Conservation (phyloP, 1,140 invertebrate genomes). For the Drosophila kikkawai region DNA sequence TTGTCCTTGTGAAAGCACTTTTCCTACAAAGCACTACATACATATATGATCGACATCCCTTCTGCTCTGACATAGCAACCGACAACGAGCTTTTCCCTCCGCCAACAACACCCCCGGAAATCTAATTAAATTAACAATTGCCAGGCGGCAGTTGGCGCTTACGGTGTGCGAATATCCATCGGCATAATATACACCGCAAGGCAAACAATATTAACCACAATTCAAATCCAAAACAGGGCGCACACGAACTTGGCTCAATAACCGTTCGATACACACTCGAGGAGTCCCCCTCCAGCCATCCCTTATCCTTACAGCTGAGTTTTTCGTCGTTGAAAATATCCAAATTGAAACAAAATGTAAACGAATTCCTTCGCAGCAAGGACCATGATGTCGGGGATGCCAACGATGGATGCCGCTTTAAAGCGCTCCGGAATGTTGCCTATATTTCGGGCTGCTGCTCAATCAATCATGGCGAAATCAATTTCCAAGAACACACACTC, state of each 20-base stretch:
- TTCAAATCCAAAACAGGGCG: conserved; percentile 47
- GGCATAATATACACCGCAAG: conserved; percentile 26
- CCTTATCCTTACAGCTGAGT: conserved; percentile 10
- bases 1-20: conserved; percentile 22
- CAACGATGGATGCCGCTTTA: conserved; percentile 29
- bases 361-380: conserved; percentile 36
- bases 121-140: conserved; percentile 69
- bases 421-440: conserved; percentile 51
- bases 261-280: conserved; percentile 44
- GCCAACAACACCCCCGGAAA: conserved; percentile 10
- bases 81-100: conserved; percentile 1
- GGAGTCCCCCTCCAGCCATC: not conserved
- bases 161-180: conserved; percentile 22
- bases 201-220: conserved; percentile 66
- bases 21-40: not conserved
- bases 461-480: conserved; percentile 82
- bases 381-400: conserved; percentile 17
- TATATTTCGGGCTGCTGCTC: conserved; percentile 62
- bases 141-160: conserved; percentile 12
- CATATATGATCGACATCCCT: not conserved
- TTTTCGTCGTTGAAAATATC: conserved; percentile 52
- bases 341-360: conserved; percentile 78
- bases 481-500: conserved; percentile 60
- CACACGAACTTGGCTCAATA: conserved; percentile 66
- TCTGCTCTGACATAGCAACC: not conserved